phyloP scores from a whole-genome alignment of 2,888 invertebrate genomes.

The Boloria euphrosyne region DNA sequence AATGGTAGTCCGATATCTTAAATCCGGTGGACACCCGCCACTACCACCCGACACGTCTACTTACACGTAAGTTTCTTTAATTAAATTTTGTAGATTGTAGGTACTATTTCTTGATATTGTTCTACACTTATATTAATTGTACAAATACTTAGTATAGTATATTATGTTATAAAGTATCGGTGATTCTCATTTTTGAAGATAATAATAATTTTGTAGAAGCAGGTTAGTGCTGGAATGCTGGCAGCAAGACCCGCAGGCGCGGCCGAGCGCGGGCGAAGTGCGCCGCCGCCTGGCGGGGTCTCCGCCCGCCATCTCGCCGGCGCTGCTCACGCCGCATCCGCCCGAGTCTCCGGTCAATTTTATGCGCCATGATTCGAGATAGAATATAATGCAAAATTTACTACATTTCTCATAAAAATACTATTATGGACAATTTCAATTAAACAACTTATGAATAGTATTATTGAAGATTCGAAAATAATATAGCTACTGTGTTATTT shows the following conservation, averaged over 20 bases:
- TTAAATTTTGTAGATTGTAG: not conserved
- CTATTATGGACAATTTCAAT: too few species aligned
- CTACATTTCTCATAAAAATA: too few species aligned
- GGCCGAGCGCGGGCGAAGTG: slow-evolving; percentile 88
- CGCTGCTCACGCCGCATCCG: slow-evolving; percentile 34
- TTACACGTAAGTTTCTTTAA: slow-evolving; percentile 49
- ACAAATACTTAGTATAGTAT: not conserved
- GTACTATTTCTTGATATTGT: too few species aligned
- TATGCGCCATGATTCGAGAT: not conserved
- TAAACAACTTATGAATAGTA: too few species aligned
- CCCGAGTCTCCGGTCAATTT: slow-evolving; percentile 7
- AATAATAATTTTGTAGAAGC: slow-evolving; percentile 56
- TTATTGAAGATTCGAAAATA: too few species aligned
- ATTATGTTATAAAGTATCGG: not conserved
- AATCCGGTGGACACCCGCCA: slow-evolving; percentile 84
- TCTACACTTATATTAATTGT: too few species aligned
- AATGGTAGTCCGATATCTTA: slow-evolving; percentile 82
- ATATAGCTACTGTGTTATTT: too few species aligned
- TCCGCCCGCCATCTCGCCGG: too few species aligned
- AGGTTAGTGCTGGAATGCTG: slow-evolving; percentile 89
- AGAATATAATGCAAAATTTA: not conserved
- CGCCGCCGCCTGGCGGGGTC: slow-evolving; percentile 85
- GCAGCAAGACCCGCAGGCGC: slow-evolving; percentile 84
- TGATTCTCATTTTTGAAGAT: not conserved
- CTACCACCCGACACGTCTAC: slow-evolving; percentile 83